Evolutionary conservation across 2,113 vertebrate species (phyloP), one percentile per base, ranked within the genome.

Genomic region (Crotalus horridus): DNA sequence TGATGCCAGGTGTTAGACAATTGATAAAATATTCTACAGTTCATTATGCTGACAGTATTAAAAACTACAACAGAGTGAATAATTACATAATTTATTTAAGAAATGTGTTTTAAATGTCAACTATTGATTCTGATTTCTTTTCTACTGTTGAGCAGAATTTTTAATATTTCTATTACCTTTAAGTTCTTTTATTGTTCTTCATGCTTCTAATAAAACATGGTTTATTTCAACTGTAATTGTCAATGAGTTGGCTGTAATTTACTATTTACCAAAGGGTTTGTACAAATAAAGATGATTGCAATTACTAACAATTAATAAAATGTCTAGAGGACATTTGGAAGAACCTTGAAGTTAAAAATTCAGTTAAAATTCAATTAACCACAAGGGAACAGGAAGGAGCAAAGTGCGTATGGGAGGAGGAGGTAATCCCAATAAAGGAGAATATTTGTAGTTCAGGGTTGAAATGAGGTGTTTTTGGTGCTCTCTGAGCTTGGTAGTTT

Each of bases 11-110:
- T 87, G 91, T 90, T 89, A 85, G 58, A 26, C 81, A 33, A 21
- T 61, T 53, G 88, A 86, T 90, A 48, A 90, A 86, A 61, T 53
- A 58, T 85, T 51, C 69, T 59, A 21, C 59, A 59, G 88, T 89
- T 88, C n/a, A n/a, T 59, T 85, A 51, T 86, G 39, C 29, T 56
- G 46, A 59, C 51, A 24, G 74, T 23, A 61, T 56, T 59, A 46
- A 61, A 56, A 53, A 90, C 15, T 90, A 21, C 59, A 86, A 61
- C 6, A 59, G 61, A 89, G 20, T 86, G 69, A 90, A 89, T 93
- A 90, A 93, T 87, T 91, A 92, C 46, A 88, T 89, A 89, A 92
- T 92, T 89, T 85, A 92, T 92, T 89, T 85, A 58, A 85, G 92
- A 51, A 20, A 48, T 29, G 2, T 48, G 17, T 33, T 81, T 89